Evolutionary conservation across 2,888 invertebrate genomes (phyloP).

Genomic region (Polydrusus cervinus): DNA sequence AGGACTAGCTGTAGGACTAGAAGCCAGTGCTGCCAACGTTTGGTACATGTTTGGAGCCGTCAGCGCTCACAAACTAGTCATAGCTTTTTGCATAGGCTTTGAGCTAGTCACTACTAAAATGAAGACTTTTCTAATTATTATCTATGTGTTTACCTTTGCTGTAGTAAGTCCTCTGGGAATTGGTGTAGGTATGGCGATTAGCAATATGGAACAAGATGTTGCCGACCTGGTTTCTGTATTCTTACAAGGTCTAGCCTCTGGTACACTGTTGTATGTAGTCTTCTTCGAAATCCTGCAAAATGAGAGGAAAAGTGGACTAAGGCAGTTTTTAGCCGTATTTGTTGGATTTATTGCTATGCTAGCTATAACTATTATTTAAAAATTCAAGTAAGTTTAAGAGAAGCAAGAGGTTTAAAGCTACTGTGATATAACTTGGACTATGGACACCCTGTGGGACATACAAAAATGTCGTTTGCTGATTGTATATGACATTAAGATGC

Average conservation of each 20-base stretch:
- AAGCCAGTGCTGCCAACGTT: slow-evolving; percentile 76
- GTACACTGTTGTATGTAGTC: slow-evolving; percentile 95
- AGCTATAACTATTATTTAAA: slow-evolving; percentile 63
- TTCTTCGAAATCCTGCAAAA: slow-evolving; percentile 93
- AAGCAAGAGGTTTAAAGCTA: not conserved
- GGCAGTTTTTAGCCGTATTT: slow-evolving; percentile 79
- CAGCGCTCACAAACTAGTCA: slow-evolving; percentile 88
- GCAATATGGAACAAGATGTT: slow-evolving; percentile 75
- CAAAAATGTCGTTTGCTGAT: not conserved
- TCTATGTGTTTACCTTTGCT: slow-evolving; percentile 85
- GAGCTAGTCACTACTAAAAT: slow-evolving; percentile 85
- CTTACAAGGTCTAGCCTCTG: slow-evolving; percentile 90
- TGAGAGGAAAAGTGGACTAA: slow-evolving; percentile 75
- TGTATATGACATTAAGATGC: not conserved
- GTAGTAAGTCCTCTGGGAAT: slow-evolving; percentile 88
- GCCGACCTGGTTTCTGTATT: slow-evolving; percentile 79
- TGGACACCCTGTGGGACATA: not conserved
- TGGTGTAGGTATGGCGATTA: slow-evolving; percentile 81
- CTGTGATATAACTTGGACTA: slow-evolving; percentile 25
- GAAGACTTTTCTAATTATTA: slow-evolving; percentile 75
- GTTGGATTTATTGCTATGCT: slow-evolving; percentile 84
- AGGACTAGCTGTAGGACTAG: slow-evolving; percentile 87
- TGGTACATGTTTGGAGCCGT: slow-evolving; percentile 91
- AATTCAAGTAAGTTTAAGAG: not conserved
- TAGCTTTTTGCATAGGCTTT: slow-evolving; percentile 91